Percentiles rank a stretch among this genome's conserved stretches.
Evolutionary conservation across 1,140 invertebrate species (phyloP).

Genomic region (Drosophila ercepeae): DNA sequence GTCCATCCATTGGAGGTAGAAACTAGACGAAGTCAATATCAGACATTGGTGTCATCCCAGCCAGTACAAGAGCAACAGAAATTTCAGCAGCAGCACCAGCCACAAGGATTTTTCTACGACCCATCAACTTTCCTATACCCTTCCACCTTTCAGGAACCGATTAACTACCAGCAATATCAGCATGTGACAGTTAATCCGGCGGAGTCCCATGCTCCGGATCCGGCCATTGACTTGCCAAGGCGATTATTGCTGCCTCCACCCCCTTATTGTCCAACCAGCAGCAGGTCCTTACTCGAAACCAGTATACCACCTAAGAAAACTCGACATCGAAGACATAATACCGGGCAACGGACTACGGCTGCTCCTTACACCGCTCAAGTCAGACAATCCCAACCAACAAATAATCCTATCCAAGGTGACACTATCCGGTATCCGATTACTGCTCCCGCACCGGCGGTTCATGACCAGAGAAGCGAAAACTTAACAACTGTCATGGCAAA

Average conservation of each 20-base stretch:
- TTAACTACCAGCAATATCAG: neutral
- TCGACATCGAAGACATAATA: conserved; percentile 2
- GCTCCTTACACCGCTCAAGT: conserved; percentile 5
- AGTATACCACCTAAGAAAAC: neutral
- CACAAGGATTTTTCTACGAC: conserved; percentile 4
- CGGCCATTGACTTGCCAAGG: neutral
- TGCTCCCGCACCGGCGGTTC: neutral
- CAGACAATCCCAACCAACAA: neutral
- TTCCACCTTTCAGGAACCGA: neutral
- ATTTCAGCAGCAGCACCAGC: conserved; percentile 1
- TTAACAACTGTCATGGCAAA: conserved; percentile 26
- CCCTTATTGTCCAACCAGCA: conserved; percentile 1
- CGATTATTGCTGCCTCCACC: conserved; percentile 3
- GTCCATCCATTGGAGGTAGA: too few species aligned
- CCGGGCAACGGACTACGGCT: neutral
- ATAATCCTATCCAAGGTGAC: neutral
- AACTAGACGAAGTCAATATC: too few species aligned
- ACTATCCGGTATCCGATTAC: neutral
- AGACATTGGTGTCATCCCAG: conserved; percentile 1
- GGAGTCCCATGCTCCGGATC: neutral
- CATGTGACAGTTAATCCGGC: conserved; percentile 3
- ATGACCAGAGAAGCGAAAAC: conserved; percentile 17
- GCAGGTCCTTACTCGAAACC: neutral
- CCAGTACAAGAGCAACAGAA: neutral
- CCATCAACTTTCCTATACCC: conserved; percentile 9